Evolutionary conservation across 2,797 vertebrate species (phyloP), one percentile per base, ranked within the genome.

Genomic region (Capromys pilorides): DNA sequence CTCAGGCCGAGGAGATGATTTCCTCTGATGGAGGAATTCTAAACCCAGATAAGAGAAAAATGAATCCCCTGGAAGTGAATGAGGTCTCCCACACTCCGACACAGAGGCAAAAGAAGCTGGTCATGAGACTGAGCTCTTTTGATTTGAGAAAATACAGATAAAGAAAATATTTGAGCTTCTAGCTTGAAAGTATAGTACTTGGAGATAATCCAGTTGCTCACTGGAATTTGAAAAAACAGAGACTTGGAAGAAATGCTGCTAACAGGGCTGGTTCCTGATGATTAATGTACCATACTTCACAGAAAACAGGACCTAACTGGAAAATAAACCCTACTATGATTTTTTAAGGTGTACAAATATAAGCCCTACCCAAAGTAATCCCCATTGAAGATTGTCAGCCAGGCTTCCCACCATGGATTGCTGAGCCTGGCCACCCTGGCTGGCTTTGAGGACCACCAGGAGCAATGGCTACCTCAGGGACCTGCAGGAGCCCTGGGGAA

Each of bases 111-210:
- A 88, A 85, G 59, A 78, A 91, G n/a, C 54, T 61, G 92, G 57
- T 4, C 7, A 31, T 51, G 57, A 92, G 49, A 51, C 24, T 8
- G 14, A 75, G 66, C 33, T 51, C 73, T 85, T 90, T 84, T 10
- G 57, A 7, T 83, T 95, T 87, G 67, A 93, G 54, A 90, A 79
- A 85, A 85, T 45, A 13, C 6, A 81, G 77, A 84, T 80, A 83
- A 31, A 51, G 64, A 83, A 26, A 73, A 59, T 54, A 41, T 26
- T 93, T 84, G 59, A 66, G 85, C 21, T 86, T 94, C 21, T 24
- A 62, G 13, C 9, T 28, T 14, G 41, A 78, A 88, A 67, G 16
- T 19, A 57, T 26, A 84, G 41, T 86, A 28, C 31, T 88, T 62
- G 69, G 21, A 24, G 21, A 73, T 11, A 59, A 80, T 18, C 19